Percentiles rank a stretch among this genome's conserved stretches.
phyloP scores from a whole-genome alignment of 2,797 vertebrate species.

The Labeo calbasu region DNA sequence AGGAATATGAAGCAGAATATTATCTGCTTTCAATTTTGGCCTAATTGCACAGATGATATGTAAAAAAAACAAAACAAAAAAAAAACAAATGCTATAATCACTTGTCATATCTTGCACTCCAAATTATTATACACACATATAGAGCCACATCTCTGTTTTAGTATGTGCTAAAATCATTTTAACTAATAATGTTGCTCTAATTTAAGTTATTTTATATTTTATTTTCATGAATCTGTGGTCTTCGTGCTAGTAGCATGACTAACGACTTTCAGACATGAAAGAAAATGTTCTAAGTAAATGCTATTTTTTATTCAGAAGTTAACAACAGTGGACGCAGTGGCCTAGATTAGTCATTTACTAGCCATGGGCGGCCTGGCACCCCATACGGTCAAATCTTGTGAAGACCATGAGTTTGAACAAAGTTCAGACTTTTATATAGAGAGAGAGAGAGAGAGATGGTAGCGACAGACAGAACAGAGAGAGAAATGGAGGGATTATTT shows the following conservation, averaged over 20 bases:
- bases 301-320: not conserved
- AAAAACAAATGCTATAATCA: not conserved
- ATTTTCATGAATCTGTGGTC: not conserved
- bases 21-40: not conserved
- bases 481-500: constrained; percentile 56
- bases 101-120: not conserved
- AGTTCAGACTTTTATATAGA: constrained; percentile 15
- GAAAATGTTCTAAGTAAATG: not conserved
- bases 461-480: constrained; percentile 39
- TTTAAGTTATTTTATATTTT: not conserved
- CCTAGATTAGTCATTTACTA: constrained; percentile 35
- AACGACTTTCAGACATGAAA: not conserved
- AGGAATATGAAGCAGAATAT: not conserved
- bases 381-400: constrained; percentile 21
- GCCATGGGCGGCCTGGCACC: constrained; percentile 4
- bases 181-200: not conserved
- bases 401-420: constrained; percentile 12
- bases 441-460: constrained; percentile 21
- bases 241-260: not conserved
- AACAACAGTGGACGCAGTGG: constrained; percentile 4
- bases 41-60: not conserved
- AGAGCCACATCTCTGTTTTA: not conserved
- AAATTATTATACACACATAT: not conserved
- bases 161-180: not conserved
- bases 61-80: no score